Conservation (phyloP, 2,888 invertebrate genomes). For the Anorthoa munda region DNA sequence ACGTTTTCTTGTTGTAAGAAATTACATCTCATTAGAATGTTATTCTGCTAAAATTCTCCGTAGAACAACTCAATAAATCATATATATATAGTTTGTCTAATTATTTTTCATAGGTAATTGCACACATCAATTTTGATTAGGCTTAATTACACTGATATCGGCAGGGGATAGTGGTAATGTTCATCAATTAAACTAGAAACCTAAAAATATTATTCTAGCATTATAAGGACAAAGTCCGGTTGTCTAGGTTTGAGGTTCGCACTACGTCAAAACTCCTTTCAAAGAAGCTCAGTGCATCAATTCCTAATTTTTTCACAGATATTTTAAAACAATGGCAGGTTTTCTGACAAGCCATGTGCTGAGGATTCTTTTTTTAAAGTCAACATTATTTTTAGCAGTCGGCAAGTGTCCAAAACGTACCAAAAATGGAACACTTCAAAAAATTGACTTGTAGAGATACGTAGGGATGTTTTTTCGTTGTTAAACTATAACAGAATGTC, state of each 20-base stretch:
- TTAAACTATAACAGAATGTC: slow-evolving; percentile 93
- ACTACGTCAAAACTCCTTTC: slow-evolving; percentile 32
- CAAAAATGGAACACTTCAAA: slow-evolving; percentile 11
- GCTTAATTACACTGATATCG: slow-evolving; percentile 20
- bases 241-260: slow-evolving; percentile 29
- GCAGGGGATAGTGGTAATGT: slow-evolving; percentile 15
- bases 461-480: slow-evolving; percentile 22
- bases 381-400: slow-evolving; percentile 49
- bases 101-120: slow-evolving; percentile 35
- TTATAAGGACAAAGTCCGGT: slow-evolving; percentile 33
- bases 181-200: slow-evolving; percentile 33
- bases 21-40: slow-evolving; percentile 14
- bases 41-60: slow-evolving; percentile 11
- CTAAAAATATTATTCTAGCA: slow-evolving; percentile 35
- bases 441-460: slow-evolving; percentile 64
- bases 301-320: slow-evolving; percentile 40
- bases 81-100: slow-evolving; percentile 23
- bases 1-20: neutral
- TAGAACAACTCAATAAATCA: slow-evolving; percentile 20
- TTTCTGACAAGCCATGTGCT: slow-evolving; percentile 33
- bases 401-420: slow-evolving; percentile 34
- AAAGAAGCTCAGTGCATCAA: slow-evolving; percentile 53
- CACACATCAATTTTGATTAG: slow-evolving; percentile 42
- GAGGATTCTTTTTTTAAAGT: slow-evolving; percentile 13
- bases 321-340: slow-evolving; percentile 41